Evolutionary conservation across 2,888 invertebrate genomes (phyloP).

Genomic region (Dolomedes plantarius): DNA sequence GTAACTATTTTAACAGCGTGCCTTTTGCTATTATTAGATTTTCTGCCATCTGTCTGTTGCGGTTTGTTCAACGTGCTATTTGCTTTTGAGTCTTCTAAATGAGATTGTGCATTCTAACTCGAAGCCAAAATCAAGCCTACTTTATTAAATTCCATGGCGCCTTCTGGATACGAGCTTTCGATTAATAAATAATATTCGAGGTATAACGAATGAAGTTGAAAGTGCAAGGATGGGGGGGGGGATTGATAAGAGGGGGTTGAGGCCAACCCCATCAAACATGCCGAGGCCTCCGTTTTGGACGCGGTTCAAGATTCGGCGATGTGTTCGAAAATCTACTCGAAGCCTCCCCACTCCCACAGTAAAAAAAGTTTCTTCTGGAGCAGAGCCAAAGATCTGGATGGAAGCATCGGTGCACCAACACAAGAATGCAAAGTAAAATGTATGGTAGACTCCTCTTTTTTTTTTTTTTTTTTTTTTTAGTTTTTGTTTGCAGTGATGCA

Average conservation of each 20-base stretch:
- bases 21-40: no score
- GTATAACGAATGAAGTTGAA: not conserved
- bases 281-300: slow-evolving; percentile 7
- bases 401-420: slow-evolving; percentile 1
- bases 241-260: not conserved
- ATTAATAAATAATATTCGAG: not conserved
- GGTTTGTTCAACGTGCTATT: no score
- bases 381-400: not conserved
- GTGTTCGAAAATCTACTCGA: slow-evolving; percentile 6
- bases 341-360: not conserved
- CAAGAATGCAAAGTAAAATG: slow-evolving; percentile 14
- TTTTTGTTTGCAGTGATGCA: not conserved
- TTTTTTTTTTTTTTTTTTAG: not conserved
- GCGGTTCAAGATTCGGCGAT: not conserved
- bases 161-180: not conserved
- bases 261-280: not conserved
- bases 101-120: no score
- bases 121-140: not conserved
- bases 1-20: no score
- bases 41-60: no score
- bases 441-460: not conserved
- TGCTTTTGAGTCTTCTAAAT: no score
- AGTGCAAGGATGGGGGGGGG: not conserved
- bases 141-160: not conserved
- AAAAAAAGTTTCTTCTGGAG: not conserved